Conservation (phyloP, 2,888 invertebrate species). For the Drosophila testacea region DNA sequence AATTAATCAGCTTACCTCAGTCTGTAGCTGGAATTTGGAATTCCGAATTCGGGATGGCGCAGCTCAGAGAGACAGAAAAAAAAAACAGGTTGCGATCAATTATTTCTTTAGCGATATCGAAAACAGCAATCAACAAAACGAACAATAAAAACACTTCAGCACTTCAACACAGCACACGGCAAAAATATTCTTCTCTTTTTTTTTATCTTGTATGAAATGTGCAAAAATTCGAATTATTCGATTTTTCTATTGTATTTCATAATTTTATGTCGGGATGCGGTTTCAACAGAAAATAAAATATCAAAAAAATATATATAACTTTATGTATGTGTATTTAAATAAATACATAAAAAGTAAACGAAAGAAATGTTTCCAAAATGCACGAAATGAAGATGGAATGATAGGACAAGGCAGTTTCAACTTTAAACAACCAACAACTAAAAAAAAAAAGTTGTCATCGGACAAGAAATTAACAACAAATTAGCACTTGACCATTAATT, state of each 20-base stretch:
- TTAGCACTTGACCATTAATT: conserved; percentile 43
- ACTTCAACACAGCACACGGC: not conserved
- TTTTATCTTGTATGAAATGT: not conserved
- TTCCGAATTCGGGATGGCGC: conserved; percentile 44
- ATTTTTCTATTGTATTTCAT: conserved; percentile 52
- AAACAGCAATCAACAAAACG: conserved; percentile 12
- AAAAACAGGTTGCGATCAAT: conserved; percentile 52
- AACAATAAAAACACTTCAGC: conserved; percentile 14
- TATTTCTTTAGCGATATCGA: conserved; percentile 17
- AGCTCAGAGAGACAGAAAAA: conserved; percentile 10
- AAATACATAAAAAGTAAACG: conserved; percentile 3
- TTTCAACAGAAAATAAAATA: conserved; percentile 12
- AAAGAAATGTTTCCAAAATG: conserved; percentile 28
- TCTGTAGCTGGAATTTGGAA: conserved; percentile 38
- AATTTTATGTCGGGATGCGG: conserved; percentile 46
- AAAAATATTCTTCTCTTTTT: conserved; percentile 40
- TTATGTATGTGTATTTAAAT: not conserved
- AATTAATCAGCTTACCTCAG: conserved; percentile 60
- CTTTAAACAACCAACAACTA: no score
- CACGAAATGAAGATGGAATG: conserved; percentile 10
- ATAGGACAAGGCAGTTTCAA: not conserved
- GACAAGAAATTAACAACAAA: conserved; percentile 34
- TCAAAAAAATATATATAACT: conserved; percentile 9
- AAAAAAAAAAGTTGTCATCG: conserved; percentile 21
- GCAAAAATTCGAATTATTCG: conserved; percentile 42